Base-by-base conservation (phyloP, 2,888 invertebrate species). In the Yponomeuta evonymella region DNA sequence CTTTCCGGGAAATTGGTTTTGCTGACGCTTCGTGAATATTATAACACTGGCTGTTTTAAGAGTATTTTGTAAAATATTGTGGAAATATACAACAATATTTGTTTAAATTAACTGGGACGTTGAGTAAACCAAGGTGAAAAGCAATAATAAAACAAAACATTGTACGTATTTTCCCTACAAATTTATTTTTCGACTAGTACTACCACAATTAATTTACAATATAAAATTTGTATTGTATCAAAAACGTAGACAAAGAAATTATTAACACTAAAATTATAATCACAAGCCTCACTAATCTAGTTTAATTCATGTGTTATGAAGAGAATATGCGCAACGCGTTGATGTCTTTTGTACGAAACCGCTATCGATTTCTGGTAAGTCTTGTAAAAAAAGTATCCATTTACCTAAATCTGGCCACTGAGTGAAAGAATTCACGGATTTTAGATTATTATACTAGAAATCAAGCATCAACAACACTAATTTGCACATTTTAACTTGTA, bases 291-390 rank as follows among this genome's bases (percentile, higher is more conserved):
- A 58, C 4, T 12, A 43, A 8, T 8, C 43, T 43, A 43, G 3
- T 5, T 8, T 1, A 43, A 0, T 5, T 30, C 5, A 30, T 23
- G 65, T 8, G 12, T 9, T 12, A 23, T 65, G 10, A 65, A 29
- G 29, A 51, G 51, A 48, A 43, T 63, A 36, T 70, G 43, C 15
- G 51, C 70, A 63, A 36, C 36, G 62, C 69, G 69, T 69, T 69
- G 69, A 69, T 36, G 36, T 69, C 69, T 69, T 69, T 69, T 69
- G 63, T 69, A 69, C 23, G 33, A 63, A 36, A 69, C 8, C 69
- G 62, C 1, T 63, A 69, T 69, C 15, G 69, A 65, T 70, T 70
- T 65, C n/a, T 48, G 12, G 9, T 65, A 65, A 65, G 9, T 29
- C 33, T 9, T n/a, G 48, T 23, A 48, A 43, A 29, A 36, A 36